Evolutionary conservation across 2,888 invertebrate species (phyloP), one percentile per base, ranked within the genome.

Genomic region (Itoplectis maculator): DNA sequence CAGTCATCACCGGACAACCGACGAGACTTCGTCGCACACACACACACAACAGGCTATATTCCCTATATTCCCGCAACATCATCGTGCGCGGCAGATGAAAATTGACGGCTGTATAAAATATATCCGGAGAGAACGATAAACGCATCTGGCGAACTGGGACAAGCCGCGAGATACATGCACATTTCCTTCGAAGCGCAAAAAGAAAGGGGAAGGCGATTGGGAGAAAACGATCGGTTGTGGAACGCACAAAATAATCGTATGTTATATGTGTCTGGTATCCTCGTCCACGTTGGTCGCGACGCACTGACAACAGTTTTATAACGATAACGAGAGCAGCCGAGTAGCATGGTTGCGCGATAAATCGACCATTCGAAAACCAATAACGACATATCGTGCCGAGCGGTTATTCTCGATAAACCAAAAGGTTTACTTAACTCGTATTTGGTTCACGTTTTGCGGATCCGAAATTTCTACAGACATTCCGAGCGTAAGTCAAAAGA

Each of bases 121-220:
- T 79, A 77, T 79, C 79, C 82, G 79, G 79, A 72, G 75, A 82
- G 79, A 82, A 75, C 66, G 79, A 82, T 63, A 54, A 79, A 61
- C 65, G 56, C 68, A 54, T 54, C 45, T 66, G 66, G 63, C 45
- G 35, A 79, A 82, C 82, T 76, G 66, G 75, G 72, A 82, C 82
- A 76, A 72, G 61, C 70, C 20, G 49, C 56, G 37, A 42, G 79
- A 79, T 75, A 61, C 59, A 61, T 47, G 61, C 15, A 37, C 45
- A 8, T 73, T 61, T 11, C 9, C 59, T 72, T 37, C 56, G 11
- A 2, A 18, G 35, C 15, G 29, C 15, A 72, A 40, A 42, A 72
- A 66, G 66, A 79, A 42, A 75, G 54, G 42, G 37, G 11, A 54
- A 75, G 40, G 37, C 23, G 40, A 59, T 23, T 13, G 81, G 70